Base-by-base conservation (phyloP, 2,888 invertebrate species). In the Pseudococcus viburni region DNA sequence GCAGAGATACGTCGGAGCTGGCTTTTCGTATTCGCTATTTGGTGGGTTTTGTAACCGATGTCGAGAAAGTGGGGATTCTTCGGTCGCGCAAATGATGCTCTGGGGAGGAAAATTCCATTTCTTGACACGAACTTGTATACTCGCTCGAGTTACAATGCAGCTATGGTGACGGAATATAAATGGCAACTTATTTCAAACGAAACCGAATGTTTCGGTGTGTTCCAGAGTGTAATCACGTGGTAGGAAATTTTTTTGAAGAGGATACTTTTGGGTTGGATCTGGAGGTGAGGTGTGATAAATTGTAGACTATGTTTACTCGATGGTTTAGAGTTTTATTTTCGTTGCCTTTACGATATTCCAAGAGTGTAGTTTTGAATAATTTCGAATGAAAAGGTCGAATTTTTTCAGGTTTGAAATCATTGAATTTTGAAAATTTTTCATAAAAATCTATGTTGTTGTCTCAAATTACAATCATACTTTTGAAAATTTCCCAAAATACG, bases 101-200 rank as follows among this genome's bases (percentile, higher is more conserved):
- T 42, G 80, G 80, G 80, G 80, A 80, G 42, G 11, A 42, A 80
- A 80, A 80, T 80, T 80, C 42, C 80, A 42, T 80, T 80, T 80
- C 80, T 80, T 19, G 80, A 42, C 42, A 42, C 80, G 80, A 80
- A 7, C 42, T 42, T 80, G 1, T 33, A 33, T 33, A 33, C 26
- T 11, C 7, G 33, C 68, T 73, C 33, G 68, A 26, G 68, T 80
- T 46, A 80, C 80, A 42, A 80, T 80, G 42, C 42, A 33, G 33
- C 68, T 42, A 80, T 80, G 42, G 80, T 42, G 80, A 42, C 80
- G 39, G 42, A 80, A 80, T 80, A 42, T 46, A 80, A 80, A 80
- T 80, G 80, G 42, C 46, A 26, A 80, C 80, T 80, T 80, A 42
- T 80, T 42, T 19, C 26, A n/a, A n/a, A 80, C 8, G n/a, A 8